Base-by-base conservation (phyloP, 92 coral and sea anemone genomes). In the Diadumene lineata region DNA sequence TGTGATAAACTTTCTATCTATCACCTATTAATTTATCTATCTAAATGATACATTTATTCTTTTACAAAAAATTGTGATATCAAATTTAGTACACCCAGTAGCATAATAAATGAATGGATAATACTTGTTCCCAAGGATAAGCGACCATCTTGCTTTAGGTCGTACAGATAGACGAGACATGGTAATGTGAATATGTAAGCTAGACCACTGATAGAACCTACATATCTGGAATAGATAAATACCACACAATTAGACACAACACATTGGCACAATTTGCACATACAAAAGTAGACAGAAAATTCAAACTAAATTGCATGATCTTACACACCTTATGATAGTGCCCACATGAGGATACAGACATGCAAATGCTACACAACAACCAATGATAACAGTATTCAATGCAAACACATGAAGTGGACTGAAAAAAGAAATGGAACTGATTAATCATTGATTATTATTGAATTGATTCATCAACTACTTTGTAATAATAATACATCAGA, bases 341-440 rank as follows among this genome's bases (percentile, higher is more conserved):
- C 98, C 98, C 38, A 94, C 97, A 77, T 94, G 94, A 21, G 98
- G 98, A 70, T 94, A 94, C n/a, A 86, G 50, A n/a, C 89, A 85
- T 64, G 98, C 97, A 69, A 84, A 94, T 28, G 85, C 19, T 21
- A 90, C 86, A 66, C 97, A 92, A 16, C 66, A 26, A 13, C 72
- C 79, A 2, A 94, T 74, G 58, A 94, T 81, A 44, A 81, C 68
- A n/a, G 84, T 21, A 73, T 94, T 94, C 60, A 94, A 85, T 28
- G 81, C 56, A 25, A 92, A 64, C 0, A 94, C 85, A 48, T 92
- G 97, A 57, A 81, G 70, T 43, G 88, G 75, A 60, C 98, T 94
- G 84, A 31, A 66, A 77, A 22, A 8, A 79, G 48, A 57, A 27
- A 63, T 18, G 31, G 50, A 1, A 81, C n/a, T n/a, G n/a, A n/a